Percentiles rank a stretch among this genome's conserved stretches.
Conservation (phyloP, 2,797 vertebrate genomes). For the Sebastes nivosus region DNA sequence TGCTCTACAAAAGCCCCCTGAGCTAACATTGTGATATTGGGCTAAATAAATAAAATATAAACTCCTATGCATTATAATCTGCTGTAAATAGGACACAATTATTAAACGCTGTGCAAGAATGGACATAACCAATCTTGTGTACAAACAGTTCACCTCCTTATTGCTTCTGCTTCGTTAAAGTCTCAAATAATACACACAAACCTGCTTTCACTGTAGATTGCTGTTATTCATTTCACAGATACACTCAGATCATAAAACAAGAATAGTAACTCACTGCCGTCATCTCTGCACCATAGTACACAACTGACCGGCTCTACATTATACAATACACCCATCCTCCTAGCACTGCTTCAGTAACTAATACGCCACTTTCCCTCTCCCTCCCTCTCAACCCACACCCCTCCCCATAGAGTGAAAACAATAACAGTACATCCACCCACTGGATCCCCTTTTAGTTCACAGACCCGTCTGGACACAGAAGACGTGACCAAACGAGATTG, state of each 20-base stretch:
- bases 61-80: background rate
- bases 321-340: conserved; percentile 84
- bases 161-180: conserved; percentile 2
- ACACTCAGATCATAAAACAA: conserved; percentile 87
- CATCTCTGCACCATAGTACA: conserved; percentile 82
- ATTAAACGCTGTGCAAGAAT: background rate
- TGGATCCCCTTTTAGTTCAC: conserved; percentile 71
- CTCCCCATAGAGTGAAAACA: conserved; percentile 74
- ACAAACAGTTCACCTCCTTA: conserved; percentile 4
- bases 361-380: conserved; percentile 58
- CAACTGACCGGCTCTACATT: conserved; percentile 85
- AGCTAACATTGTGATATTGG: no score
- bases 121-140: background rate
- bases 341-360: conserved; percentile 83
- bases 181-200: conserved; percentile 67
- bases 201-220: conserved; percentile 80
- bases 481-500: conserved; percentile 47
- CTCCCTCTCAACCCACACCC: conserved; percentile 41
- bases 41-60: no score
- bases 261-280: conserved; percentile 80
- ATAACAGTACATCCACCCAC: conserved; percentile 79
- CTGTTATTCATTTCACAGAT: conserved; percentile 88
- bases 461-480: conserved; percentile 56
- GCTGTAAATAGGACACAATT: background rate
- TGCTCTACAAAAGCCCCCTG: no score